Conservation (phyloP, 2,797 vertebrate genomes). For the Clarias pachynema region DNA sequence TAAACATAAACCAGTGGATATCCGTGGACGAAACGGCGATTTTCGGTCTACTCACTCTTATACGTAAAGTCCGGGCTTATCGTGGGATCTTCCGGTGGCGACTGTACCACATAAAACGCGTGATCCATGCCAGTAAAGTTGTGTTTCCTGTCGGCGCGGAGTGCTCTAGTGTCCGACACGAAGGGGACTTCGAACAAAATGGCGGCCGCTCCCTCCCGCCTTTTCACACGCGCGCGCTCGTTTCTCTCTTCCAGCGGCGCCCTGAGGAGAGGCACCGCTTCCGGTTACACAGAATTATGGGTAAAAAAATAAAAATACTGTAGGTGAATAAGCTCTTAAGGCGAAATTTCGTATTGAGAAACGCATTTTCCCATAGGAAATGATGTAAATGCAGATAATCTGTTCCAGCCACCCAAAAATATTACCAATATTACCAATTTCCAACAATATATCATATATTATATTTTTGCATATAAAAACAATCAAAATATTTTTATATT, state of each 20-base stretch:
- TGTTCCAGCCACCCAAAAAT: too few relatives aligned
- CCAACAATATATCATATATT: too few relatives aligned
- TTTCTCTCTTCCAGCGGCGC: background rate
- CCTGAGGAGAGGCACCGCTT: background rate
- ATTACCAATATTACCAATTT: too few relatives aligned
- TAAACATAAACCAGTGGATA: too few relatives aligned
- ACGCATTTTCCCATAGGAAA: too few relatives aligned
- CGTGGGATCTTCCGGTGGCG: conserved; percentile 45
- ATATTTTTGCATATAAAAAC: too few relatives aligned
- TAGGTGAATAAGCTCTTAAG: background rate
- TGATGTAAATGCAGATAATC: too few relatives aligned
- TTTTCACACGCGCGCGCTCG: background rate
- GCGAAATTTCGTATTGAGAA: too few relatives aligned
- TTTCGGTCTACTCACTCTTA: conserved; percentile 65
- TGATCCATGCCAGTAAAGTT: conserved; percentile 52
- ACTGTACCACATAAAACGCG: conserved; percentile 55
- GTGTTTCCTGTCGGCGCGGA: conserved; percentile 45
- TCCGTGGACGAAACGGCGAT: background rate
- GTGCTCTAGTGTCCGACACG: conserved; percentile 48
- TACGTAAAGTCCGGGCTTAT: conserved; percentile 60
- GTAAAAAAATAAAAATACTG: background rate
- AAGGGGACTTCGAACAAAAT: conserved; percentile 57
- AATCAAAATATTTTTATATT: too few relatives aligned
- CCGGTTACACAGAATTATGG: conserved; percentile 1
- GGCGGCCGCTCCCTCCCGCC: conserved; percentile 43